A percentile compares a stretch with the other conserved stretches of the same genome.
phyloP scores from a whole-genome alignment of 2,888 invertebrate genomes.

The Agrochola lota region DNA sequence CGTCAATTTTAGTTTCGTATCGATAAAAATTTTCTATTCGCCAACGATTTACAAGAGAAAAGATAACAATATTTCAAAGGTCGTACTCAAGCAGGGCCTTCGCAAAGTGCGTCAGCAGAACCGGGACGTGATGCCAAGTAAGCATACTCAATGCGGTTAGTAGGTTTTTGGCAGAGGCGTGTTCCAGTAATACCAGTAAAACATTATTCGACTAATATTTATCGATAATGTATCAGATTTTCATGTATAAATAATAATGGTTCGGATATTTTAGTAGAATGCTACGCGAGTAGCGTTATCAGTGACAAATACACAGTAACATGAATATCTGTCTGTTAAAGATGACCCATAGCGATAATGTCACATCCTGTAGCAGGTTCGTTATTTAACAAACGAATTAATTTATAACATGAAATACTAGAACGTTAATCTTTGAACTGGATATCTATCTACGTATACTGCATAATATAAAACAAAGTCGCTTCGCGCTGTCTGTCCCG shows the following conservation, averaged over 20 bases:
- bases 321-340: slow-evolving; percentile 13
- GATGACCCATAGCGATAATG: slow-evolving; percentile 18
- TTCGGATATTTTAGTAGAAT: slow-evolving; percentile 19
- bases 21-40: neutral
- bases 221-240: slow-evolving; percentile 30
- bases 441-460: too few species aligned
- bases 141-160: slow-evolving; percentile 12
- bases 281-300: slow-evolving; percentile 23
- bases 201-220: slow-evolving; percentile 24
- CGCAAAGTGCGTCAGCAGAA: slow-evolving; percentile 38
- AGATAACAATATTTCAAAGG: slow-evolving; percentile 7
- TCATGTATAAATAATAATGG: slow-evolving; percentile 5
- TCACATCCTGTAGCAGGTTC: neutral
- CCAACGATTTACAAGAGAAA: neutral
- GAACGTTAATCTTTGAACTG: neutral
- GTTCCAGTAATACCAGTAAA: slow-evolving; percentile 3
- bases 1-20: neutral
- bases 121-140: slow-evolving; percentile 42
- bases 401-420: neutral
- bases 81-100: slow-evolving; percentile 21
- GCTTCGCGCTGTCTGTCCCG: too few species aligned
- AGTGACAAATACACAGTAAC: slow-evolving; percentile 12
- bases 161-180: slow-evolving; percentile 37
- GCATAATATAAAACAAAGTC: too few species aligned
- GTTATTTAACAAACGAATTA: neutral